phyloP scores from a whole-genome alignment of 2,797 vertebrate genomes.

The Leptoclinus maculatus region DNA sequence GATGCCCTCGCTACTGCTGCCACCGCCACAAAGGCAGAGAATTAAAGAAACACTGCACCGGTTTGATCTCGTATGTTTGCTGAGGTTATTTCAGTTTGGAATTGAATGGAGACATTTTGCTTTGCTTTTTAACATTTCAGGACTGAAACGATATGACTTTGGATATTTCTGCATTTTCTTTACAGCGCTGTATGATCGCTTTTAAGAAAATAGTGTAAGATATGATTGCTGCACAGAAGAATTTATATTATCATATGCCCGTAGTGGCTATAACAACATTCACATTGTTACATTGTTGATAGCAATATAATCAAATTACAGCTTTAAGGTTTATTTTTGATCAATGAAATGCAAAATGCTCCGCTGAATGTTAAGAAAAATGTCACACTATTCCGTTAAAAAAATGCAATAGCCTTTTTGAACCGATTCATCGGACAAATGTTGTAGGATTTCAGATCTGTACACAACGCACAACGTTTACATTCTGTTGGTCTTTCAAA shows the following conservation, averaged over 20 bases:
- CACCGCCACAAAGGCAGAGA: constrained; percentile 53
- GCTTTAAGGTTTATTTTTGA: constrained; percentile 11
- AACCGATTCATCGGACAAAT: background rate
- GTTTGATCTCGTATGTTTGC: constrained; percentile 46
- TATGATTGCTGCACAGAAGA: background rate
- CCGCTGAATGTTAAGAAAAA: constrained; percentile 24
- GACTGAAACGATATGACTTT: constrained; percentile 35
- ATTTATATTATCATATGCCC: background rate
- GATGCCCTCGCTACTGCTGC: constrained; percentile 64
- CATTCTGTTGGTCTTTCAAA: background rate
- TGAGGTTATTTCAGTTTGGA: constrained; percentile 19
- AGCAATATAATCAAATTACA: background rate
- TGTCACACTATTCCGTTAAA: background rate
- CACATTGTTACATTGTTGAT: background rate
- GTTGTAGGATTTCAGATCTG: background rate
- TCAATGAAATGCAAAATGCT: constrained; percentile 19
- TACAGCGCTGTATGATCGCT: background rate
- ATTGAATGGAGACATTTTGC: constrained; percentile 33
- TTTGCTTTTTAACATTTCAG: constrained; percentile 41
- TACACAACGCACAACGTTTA: background rate
- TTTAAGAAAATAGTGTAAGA: constrained; percentile 8
- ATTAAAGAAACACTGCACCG: constrained; percentile 72
- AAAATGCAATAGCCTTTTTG: background rate
- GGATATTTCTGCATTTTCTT: constrained; percentile 45
- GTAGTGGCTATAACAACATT: background rate